Evolutionary conservation across 1,140 invertebrate species (phyloP), one percentile per base, ranked within the genome.

Genomic region (Xylocopa sonorina): DNA sequence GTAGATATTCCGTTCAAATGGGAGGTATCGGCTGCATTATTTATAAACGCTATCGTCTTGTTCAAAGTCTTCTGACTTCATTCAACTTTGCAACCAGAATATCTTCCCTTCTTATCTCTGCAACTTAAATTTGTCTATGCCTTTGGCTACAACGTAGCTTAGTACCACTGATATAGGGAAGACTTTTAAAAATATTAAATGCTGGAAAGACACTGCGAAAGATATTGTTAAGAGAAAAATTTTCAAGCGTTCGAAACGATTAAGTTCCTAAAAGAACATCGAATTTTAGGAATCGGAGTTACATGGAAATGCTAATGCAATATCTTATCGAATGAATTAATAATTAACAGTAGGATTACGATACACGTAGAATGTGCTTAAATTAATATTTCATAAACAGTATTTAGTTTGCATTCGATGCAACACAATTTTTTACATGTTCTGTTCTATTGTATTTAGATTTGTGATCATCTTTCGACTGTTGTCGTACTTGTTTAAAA

Each of bases 31-130:
- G 16, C 18, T 76, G 53, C 48, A 80, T 76, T 76, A 80, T 76
- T 80, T 80, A 68, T 76, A 80, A 58, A 62, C 46, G 38, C 12
- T 80, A 62, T 68, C 48, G 38, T 1, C 9, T 46, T 58, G 63
- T 77, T 55, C 48, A 69, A 77, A 80, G 57, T 76, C 57, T 53
- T n/a, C 32, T 16, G 21, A 34, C 3, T 29, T 41, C 10, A 46
- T 64, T 64, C 50, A 38, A 43, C 53, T 75, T 50, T 58, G 51
- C 12, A n/a, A 29, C 21, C 16, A 29, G 51, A 29, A 24, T 60
- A 50, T 68, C 51, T 43, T 12, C 5, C 3, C 14, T n/a, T 24
- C 18, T 62, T 48, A 51, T 80, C 55, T 51, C 51, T 51, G 32
- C 21, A 73, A 27, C 48, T 72, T 38, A 27, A 7, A 7, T 34